Evolutionary conservation across 2,797 vertebrate genomes (phyloP).

Genomic region (Hybognathus amarus): DNA sequence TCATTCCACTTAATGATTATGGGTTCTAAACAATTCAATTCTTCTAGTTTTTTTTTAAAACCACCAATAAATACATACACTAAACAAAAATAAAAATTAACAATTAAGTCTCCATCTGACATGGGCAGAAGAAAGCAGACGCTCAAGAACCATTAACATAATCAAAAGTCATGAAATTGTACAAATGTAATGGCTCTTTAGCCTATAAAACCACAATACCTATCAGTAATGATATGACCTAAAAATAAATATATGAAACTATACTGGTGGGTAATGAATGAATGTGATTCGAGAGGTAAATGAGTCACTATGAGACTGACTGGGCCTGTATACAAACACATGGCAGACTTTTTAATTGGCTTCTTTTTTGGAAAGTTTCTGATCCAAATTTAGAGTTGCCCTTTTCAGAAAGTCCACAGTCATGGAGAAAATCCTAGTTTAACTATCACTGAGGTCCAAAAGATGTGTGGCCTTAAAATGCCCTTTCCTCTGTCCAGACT

Average conservation of each 20-base stretch:
- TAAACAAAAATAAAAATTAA: neutral
- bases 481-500: neutral
- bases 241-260: neutral
- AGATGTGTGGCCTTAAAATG: conserved; percentile 49
- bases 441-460: conserved; percentile 65
- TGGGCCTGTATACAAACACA: conserved; percentile 66
- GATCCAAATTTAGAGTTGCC: conserved; percentile 59
- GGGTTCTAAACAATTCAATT: neutral
- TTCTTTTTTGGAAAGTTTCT: conserved; percentile 57
- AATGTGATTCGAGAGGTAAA: conserved; percentile 7
- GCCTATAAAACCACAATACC: neutral
- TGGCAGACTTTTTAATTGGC: conserved; percentile 56
- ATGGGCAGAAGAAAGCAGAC: neutral
- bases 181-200: neutral
- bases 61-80: neutral
- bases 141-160: neutral
- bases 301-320: conserved; percentile 12
- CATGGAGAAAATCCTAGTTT: conserved; percentile 51
- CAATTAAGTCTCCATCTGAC: neutral
- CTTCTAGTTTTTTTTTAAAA: neutral
- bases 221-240: neutral
- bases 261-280: neutral
- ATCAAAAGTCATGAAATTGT: neutral
- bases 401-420: conserved; percentile 55
- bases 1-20: neutral